Percentiles rank a stretch among this genome's conserved stretches.
These are phyloP conservation scores for sheep (Ovis aries) DNA, from an alignment of 2,113 vertebrate species.

Conservation along the genomic window DNA sequence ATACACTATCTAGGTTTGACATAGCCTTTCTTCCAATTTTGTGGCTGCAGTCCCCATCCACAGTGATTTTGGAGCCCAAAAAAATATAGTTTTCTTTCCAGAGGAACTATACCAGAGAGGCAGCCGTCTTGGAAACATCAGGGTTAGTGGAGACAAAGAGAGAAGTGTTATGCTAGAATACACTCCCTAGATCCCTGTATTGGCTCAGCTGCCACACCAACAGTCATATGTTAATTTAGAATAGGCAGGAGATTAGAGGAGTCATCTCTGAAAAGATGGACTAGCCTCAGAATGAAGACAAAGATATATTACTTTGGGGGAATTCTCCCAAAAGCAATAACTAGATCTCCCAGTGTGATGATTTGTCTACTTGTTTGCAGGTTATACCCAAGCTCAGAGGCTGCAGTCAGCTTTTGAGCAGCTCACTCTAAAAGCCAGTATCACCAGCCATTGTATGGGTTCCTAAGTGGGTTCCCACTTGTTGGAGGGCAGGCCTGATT, in stretches of 20 bases:
- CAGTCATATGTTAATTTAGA: neutral
- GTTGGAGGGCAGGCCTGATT: neutral
- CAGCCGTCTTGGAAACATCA: neutral
- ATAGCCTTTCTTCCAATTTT: neutral
- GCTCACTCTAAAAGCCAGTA: neutral
- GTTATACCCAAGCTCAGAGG: neutral
- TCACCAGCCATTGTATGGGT: neutral
- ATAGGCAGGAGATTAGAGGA: neutral
- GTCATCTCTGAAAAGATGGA: neutral
- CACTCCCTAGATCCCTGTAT: neutral
- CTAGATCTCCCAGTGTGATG: neutral
- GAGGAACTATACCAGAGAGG: neutral
- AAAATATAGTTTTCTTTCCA: neutral
- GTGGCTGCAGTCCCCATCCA: neutral
- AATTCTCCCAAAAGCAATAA: neutral
- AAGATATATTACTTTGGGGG: neutral
- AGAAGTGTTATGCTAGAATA: neutral
- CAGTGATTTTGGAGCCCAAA: neutral
- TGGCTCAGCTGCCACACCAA: neutral
- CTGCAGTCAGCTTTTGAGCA: neutral
- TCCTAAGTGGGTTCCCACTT: neutral
- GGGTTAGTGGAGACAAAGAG: neutral
- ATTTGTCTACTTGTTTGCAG: neutral
- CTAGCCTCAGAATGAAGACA: neutral
- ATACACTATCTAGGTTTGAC: neutral